Conservation (phyloP, 2,797 vertebrate genomes). For the Cynopterus sphinx region DNA sequence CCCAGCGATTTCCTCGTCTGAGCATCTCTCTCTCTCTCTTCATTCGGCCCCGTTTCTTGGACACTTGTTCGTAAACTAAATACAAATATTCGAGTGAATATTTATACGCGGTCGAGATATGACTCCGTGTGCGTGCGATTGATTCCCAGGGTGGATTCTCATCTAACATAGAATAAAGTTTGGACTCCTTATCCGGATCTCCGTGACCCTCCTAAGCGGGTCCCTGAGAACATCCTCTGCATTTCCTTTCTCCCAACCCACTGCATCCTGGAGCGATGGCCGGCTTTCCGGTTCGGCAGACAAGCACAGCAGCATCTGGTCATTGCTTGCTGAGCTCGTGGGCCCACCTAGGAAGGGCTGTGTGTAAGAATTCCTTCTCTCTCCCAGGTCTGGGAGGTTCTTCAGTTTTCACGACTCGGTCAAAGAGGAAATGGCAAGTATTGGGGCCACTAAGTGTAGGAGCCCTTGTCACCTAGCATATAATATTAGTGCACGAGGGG, state of each 20-base stretch:
- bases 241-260: accelerated
- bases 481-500: too few relatives aligned
- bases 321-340: neutral
- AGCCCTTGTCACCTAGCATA: neutral
- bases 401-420: neutral
- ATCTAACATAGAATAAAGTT: too few relatives aligned
- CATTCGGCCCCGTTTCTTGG: accelerated
- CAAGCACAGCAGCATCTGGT: accelerated
- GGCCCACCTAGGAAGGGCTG: too few relatives aligned
- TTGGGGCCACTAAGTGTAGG: neutral
- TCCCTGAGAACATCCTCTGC: accelerated
- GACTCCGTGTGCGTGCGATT: accelerated
- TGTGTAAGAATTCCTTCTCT: neutral
- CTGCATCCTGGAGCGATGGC: neutral
- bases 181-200: neutral
- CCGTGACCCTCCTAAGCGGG: neutral
- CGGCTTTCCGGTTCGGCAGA: neutral
- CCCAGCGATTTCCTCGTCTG: neutral
- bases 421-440: neutral
- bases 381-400: neutral
- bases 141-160: neutral
- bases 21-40: neutral
- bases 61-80: neutral
- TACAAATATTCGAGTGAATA: neutral
- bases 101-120: accelerated